phyloP scores from a whole-genome alignment of 2,797 vertebrate genomes.

The Intellagama lesueurii region DNA sequence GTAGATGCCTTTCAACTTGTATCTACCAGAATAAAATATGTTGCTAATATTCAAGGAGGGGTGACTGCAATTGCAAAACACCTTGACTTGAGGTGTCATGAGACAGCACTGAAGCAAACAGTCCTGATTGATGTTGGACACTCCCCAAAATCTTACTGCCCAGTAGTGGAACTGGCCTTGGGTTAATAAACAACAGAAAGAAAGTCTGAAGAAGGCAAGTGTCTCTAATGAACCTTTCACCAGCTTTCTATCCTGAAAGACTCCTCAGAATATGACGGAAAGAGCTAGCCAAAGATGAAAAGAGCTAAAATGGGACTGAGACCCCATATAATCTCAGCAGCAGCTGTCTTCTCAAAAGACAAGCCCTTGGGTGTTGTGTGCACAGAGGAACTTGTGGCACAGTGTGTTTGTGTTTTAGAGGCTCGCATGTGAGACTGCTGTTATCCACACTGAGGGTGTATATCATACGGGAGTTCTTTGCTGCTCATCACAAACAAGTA shows the following conservation, averaged over 20 bases:
- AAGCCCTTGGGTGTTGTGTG: constrained; percentile 31
- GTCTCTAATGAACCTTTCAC: fast-evolving
- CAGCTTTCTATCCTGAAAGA: background rate
- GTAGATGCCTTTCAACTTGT: background rate
- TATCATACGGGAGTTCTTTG: constrained; percentile 54
- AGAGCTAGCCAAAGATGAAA: background rate
- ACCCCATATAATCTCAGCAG: background rate
- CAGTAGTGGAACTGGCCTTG: too few relatives aligned
- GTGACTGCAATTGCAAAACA: background rate
- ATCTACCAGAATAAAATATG: background rate
- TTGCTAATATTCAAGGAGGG: background rate
- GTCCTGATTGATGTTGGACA: background rate
- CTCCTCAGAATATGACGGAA: too few relatives aligned
- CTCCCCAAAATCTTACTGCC: too few relatives aligned
- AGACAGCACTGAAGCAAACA: background rate
- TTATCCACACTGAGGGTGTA: constrained; percentile 47
- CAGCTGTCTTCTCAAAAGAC: background rate
- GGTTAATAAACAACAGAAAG: too few relatives aligned
- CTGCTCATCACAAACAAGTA: constrained; percentile 64
- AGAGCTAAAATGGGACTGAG: fast-evolving
- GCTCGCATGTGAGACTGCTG: constrained; percentile 19
- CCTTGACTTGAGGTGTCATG: too few relatives aligned
- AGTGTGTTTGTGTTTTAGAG: background rate
- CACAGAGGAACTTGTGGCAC: background rate
- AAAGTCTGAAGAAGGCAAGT: background rate